Conservation (phyloP, 2,113 vertebrate species). For the Corynorhinus townsendii region DNA sequence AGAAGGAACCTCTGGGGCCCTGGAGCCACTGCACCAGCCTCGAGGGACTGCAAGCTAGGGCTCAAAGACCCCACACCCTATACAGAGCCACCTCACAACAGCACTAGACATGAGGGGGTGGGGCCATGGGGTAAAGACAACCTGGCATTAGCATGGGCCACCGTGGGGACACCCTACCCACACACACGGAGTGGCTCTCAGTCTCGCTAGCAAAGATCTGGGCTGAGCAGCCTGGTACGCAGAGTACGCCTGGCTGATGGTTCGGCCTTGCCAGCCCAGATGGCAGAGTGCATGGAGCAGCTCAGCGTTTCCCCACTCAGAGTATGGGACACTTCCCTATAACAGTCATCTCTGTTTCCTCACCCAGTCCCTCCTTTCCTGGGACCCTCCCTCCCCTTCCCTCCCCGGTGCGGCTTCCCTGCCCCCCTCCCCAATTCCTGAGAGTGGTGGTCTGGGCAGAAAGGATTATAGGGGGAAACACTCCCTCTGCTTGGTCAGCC, state of each 20-base stretch:
- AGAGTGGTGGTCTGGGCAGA: background rate
- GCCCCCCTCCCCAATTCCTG: background rate
- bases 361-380: background rate
- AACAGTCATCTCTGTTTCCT: rapidly evolving
- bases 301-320: background rate
- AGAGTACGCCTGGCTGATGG: no score
- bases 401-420: background rate
- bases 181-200: rapidly evolving
- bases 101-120: rapidly evolving
- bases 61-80: background rate
- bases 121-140: background rate
- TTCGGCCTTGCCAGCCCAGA: rapidly evolving
- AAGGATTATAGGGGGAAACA: background rate
- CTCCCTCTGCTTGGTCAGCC: background rate
- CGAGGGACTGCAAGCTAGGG: rapidly evolving
- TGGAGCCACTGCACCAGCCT: background rate
- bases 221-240: rapidly evolving
- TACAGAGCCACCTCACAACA: rapidly evolving
- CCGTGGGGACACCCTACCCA: rapidly evolving
- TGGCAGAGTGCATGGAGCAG: rapidly evolving
- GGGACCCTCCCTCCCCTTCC: rapidly evolving
- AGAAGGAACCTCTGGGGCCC: background rate
- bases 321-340: rapidly evolving
- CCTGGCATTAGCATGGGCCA: background rate
- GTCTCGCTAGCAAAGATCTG: rapidly evolving